phyloP scores from a whole-genome alignment of 2,797 vertebrate species.

The Eupleurogrammus muticus region DNA sequence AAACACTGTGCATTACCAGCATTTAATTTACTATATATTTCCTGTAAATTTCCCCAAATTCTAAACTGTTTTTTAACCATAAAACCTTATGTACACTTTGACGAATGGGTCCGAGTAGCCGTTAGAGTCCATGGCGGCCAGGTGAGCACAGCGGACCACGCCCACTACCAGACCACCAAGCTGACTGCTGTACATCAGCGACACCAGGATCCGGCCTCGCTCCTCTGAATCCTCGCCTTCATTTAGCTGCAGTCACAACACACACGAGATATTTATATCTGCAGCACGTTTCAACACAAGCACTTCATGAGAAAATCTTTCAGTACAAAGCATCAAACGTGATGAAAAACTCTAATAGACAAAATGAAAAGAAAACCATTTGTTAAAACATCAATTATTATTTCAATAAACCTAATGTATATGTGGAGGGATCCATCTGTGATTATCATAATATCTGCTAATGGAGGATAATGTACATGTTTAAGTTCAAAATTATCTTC shows the following conservation, averaged over 20 bases:
- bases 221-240: constrained; percentile 89
- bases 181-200: constrained; percentile 93
- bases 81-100: constrained; percentile 86
- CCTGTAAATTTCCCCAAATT: not conserved
- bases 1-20: no score
- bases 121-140: constrained; percentile 96
- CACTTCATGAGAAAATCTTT: not conserved
- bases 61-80: not conserved
- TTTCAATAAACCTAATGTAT: constrained; percentile 5
- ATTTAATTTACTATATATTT: no score
- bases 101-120: constrained; percentile 97
- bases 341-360: not conserved
- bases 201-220: constrained; percentile 92
- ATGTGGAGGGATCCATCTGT: constrained; percentile 16
- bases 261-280: not conserved
- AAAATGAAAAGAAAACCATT: no score
- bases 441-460: constrained; percentile 22
- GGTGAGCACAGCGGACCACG: constrained; percentile 93
- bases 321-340: not conserved
- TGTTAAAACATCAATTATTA: not conserved
- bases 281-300: not conserved
- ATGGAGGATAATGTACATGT: constrained; percentile 34
- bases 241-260: constrained; percentile 69
- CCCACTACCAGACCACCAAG: constrained; percentile 91
- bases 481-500: constrained; percentile 1